Conservation (phyloP, 2,797 vertebrate genomes). For the Cossypha heuglini region DNA sequence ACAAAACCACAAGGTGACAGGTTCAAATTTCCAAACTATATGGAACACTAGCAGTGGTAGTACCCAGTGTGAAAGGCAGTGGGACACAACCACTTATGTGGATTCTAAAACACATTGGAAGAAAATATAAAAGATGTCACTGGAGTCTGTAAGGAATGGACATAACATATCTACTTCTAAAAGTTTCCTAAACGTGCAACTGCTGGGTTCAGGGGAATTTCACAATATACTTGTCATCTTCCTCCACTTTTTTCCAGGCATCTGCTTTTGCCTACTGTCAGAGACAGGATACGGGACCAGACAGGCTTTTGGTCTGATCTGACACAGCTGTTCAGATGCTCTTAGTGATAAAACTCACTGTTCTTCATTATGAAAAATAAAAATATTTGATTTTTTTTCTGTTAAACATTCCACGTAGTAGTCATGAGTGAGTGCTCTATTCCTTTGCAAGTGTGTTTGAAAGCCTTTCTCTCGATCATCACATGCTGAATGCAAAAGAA, state of each 20-base stretch:
- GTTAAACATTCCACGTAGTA: background rate
- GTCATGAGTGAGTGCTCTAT: background rate
- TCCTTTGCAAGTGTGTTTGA: background rate
- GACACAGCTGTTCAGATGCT: background rate
- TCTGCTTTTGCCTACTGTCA: slow-evolving; percentile 29
- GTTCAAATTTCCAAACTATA: background rate
- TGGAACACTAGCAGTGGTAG: background rate
- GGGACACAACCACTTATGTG: background rate
- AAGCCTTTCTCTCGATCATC: background rate
- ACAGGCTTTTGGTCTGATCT: slow-evolving; percentile 13
- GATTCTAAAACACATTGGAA: background rate
- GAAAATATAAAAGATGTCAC: background rate
- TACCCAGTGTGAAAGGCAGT: background rate
- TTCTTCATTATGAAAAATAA: background rate
- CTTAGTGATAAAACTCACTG: background rate
- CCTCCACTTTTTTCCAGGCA: background rate
- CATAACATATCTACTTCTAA: background rate
- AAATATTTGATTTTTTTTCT: background rate
- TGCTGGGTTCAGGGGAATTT: background rate
- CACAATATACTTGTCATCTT: background rate
- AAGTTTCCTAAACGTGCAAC: background rate
- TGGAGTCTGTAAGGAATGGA: background rate
- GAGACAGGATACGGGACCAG: background rate
- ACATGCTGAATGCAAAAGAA: background rate
- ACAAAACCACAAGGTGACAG: background rate